Percentiles rank a stretch among this genome's conserved stretches.
These are phyloP conservation scores for Drosophila quadrilineata DNA, from an alignment of 1,140 invertebrate genomes.

Conservation along the genomic window DNA sequence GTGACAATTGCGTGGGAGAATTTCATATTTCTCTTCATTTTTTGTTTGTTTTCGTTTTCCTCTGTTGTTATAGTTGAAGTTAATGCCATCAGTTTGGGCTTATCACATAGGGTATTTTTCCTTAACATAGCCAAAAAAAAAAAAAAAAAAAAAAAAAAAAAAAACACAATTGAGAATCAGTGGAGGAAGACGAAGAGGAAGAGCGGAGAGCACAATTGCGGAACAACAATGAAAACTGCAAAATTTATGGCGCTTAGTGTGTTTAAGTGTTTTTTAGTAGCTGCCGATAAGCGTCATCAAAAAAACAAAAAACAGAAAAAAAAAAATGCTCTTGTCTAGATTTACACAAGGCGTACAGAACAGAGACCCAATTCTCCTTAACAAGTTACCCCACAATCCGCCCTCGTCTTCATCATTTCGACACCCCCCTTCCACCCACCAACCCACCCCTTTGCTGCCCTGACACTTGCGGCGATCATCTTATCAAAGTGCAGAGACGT, in stretches of 20 bases:
- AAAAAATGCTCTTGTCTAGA: constrained; percentile 55
- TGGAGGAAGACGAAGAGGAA: too few species aligned
- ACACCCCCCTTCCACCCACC: background rate
- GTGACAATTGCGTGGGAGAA: constrained; percentile 5
- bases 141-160: too few species aligned
- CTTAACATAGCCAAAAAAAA: constrained; percentile 17
- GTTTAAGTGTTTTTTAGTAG: constrained; percentile 39
- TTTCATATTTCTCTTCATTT: too few species aligned
- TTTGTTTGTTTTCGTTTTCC: too few species aligned
- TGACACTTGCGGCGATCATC: background rate
- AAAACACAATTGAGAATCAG: too few species aligned
- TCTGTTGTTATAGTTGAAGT: background rate
- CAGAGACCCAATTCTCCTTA: constrained; percentile 15
- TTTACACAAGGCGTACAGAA: constrained; percentile 54
- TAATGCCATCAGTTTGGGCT: background rate
- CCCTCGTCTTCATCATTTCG: too few species aligned
- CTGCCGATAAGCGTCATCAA: constrained; percentile 59
- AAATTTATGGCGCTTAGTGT: constrained; percentile 27
- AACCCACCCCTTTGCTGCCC: background rate
- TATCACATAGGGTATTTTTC: constrained; percentile 12
- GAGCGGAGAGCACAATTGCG: background rate
- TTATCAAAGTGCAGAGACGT: background rate
- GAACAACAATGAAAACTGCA: background rate
- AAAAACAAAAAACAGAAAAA: too few species aligned
- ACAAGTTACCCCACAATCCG: too few species aligned